A percentile compares a stretch with the other conserved stretches of the same genome.
phyloP scores from a whole-genome alignment of 2,113 vertebrate genomes.

The Chauna torquata region DNA sequence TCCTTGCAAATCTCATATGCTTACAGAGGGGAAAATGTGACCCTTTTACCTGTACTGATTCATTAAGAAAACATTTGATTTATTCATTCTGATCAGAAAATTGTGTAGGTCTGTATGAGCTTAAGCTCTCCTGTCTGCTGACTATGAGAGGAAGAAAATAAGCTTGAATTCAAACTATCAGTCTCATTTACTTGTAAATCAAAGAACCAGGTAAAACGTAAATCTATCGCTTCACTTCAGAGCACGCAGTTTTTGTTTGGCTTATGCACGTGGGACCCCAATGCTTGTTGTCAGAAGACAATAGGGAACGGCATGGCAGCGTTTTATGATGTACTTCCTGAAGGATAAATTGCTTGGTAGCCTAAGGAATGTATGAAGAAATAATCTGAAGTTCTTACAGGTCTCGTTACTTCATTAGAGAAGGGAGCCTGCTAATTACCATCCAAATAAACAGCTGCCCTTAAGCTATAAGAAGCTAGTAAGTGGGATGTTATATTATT shows the following conservation, averaged over 20 bases:
- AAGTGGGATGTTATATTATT: neutral
- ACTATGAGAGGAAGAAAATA: neutral
- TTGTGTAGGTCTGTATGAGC: neutral
- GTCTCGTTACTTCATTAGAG: neutral
- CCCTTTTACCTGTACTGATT: neutral
- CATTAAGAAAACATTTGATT: neutral
- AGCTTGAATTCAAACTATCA: neutral
- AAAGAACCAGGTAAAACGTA: neutral
- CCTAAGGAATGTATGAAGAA: neutral
- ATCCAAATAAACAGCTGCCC: neutral
- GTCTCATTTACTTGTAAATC: neutral
- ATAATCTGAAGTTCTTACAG: neutral
- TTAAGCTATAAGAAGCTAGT: neutral
- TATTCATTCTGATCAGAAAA: neutral
- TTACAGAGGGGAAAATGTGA: neutral
- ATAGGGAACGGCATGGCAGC: neutral
- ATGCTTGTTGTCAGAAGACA: neutral
- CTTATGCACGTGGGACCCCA: neutral
- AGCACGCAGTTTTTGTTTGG: neutral
- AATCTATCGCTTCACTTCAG: neutral
- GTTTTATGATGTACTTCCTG: neutral
- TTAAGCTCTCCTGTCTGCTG: neutral
- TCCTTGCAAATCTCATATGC: neutral
- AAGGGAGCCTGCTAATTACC: neutral
- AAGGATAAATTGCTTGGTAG: neutral